phyloP scores from a whole-genome alignment of 2,888 invertebrate species.

The Drosophila subsilvestris region DNA sequence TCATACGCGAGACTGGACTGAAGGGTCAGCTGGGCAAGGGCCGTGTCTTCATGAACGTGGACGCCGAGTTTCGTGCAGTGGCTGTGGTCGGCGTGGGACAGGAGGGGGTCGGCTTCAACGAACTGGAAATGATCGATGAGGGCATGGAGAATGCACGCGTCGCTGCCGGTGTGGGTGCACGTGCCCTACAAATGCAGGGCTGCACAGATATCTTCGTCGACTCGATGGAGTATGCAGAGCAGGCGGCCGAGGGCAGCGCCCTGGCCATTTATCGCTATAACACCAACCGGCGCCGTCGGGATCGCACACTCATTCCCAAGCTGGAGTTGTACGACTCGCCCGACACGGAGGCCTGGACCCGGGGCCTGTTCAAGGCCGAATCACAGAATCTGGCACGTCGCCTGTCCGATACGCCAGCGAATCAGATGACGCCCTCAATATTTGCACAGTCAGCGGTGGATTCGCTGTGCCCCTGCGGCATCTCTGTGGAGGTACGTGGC shows the following conservation, averaged over 20 bases:
- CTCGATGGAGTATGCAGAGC: slow-evolving; percentile 87
- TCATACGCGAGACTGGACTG: slow-evolving; percentile 83
- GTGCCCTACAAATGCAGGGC: slow-evolving; percentile 84
- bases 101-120: slow-evolving; percentile 86
- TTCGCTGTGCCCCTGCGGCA: slow-evolving; percentile 86
- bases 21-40: slow-evolving; percentile 79
- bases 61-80: slow-evolving; percentile 86
- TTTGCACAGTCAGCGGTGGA: slow-evolving; percentile 89
- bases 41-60: slow-evolving; percentile 86
- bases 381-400: slow-evolving; percentile 90
- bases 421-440: slow-evolving; percentile 90
- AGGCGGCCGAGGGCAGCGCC: slow-evolving; percentile 88
- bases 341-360: slow-evolving; percentile 86
- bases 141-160: slow-evolving; percentile 88
- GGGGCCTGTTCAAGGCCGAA: slow-evolving; percentile 88
- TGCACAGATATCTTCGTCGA: slow-evolving; percentile 86
- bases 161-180: slow-evolving; percentile 87
- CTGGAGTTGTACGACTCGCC: slow-evolving; percentile 85
- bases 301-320: slow-evolving; percentile 84
- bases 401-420: slow-evolving; percentile 89
- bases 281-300: slow-evolving; percentile 85
- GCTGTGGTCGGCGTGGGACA: slow-evolving; percentile 89
- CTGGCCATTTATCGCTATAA: slow-evolving; percentile 87
- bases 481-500: slow-evolving; percentile 84
- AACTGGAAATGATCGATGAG: slow-evolving; percentile 88